Percentiles rank a stretch among this genome's conserved stretches.
Conservation (phyloP, 2,113 vertebrate genomes). For the Eptesicus fuscus region DNA sequence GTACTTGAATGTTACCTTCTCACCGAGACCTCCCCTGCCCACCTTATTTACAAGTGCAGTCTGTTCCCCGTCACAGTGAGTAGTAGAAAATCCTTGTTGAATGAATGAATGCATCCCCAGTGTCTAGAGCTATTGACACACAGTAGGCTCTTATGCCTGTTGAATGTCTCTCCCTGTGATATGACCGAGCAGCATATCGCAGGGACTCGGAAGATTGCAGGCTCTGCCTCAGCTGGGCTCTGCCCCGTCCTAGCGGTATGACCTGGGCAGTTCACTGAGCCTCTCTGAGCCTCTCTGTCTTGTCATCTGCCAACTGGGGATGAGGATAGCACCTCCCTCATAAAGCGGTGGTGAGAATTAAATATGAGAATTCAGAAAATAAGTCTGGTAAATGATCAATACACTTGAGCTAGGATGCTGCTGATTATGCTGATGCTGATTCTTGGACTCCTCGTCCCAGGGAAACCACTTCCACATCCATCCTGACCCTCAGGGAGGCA, state of each 20-base stretch:
- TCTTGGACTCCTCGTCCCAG: background rate
- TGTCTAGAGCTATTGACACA: background rate
- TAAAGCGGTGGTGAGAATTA: background rate
- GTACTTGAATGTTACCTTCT: background rate
- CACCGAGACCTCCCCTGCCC: background rate
- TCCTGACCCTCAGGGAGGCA: background rate
- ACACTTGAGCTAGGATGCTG: background rate
- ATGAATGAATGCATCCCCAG: fast-evolving
- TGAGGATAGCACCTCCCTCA: background rate
- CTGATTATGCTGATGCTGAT: background rate
- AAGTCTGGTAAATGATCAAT: background rate
- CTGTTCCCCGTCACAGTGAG: background rate
- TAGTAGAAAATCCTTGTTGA: background rate
- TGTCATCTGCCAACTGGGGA: background rate
- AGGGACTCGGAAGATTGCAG: background rate
- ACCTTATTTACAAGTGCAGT: background rate
- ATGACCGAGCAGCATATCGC: too few relatives aligned
- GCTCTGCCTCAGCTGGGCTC: background rate
- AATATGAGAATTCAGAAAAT: background rate
- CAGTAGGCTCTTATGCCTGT: background rate
- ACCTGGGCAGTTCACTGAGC: background rate
- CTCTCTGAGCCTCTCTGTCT: background rate
- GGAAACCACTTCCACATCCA: background rate
- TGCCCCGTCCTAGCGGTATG: fast-evolving
- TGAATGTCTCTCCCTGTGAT: background rate